Evolutionary conservation across 2,797 vertebrate species (phyloP).

Genomic region (Myripristis murdjan): DNA sequence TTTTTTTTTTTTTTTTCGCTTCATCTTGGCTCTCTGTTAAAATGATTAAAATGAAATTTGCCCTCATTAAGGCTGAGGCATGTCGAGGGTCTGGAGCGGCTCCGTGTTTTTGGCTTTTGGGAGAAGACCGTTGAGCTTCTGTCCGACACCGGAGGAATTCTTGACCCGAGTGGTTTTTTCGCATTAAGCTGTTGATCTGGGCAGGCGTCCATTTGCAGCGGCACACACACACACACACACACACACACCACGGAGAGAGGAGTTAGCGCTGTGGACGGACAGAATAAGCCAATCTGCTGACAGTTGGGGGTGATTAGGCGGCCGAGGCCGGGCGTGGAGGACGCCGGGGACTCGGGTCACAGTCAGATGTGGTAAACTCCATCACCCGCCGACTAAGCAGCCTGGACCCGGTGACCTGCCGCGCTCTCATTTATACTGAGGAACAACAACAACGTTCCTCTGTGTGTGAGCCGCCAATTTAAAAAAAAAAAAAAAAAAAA

Average conservation of each 20-base stretch:
- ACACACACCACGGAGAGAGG: no score
- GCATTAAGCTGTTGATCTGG: conserved; percentile 32
- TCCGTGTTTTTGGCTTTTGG: background rate
- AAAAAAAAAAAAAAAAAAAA: no score
- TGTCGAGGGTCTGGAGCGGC: background rate
- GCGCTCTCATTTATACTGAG: background rate
- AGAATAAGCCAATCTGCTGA: conserved; percentile 53
- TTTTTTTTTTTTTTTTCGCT: no score
- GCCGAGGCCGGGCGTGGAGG: background rate
- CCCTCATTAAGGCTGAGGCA: no score
- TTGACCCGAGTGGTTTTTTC: conserved; percentile 16
- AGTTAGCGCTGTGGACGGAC: conserved; percentile 18
- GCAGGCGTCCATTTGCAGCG: conserved; percentile 38
- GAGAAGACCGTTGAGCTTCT: background rate
- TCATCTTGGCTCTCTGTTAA: no score
- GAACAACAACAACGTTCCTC: no score
- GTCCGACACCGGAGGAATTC: background rate
- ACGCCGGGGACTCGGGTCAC: background rate
- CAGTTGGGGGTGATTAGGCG: conserved; percentile 29
- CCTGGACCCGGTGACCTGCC: background rate
- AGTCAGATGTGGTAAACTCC: conserved; percentile 10
- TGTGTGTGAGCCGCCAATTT: no score
- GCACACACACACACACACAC: no score
- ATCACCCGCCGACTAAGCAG: conserved; percentile 4
- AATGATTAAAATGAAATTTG: no score